phyloP scores from a whole-genome alignment of 2,888 invertebrate genomes.

The Trichogramma dendrolimi region DNA sequence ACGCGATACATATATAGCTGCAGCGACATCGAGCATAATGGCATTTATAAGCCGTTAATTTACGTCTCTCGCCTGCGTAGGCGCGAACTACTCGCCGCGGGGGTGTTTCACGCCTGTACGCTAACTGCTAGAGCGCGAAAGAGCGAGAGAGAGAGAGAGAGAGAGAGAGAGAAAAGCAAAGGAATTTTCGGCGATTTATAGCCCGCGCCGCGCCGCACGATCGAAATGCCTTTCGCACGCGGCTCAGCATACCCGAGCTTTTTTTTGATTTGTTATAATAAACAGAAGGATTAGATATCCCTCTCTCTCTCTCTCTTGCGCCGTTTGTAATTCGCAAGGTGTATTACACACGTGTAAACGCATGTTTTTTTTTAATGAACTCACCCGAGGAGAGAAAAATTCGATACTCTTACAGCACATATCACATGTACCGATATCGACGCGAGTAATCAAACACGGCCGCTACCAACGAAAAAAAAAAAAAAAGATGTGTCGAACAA shows the following conservation, averaged over 20 bases:
- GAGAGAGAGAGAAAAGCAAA: slow-evolving; percentile 19
- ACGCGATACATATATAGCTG: too few relatives aligned
- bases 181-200: slow-evolving; percentile 45
- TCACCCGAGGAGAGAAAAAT: too few relatives aligned
- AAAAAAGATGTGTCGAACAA: too few relatives aligned
- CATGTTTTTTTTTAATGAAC: too few relatives aligned
- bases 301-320: neutral
- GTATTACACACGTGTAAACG: too few relatives aligned
- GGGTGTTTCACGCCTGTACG: too few relatives aligned
- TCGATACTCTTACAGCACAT: too few relatives aligned
- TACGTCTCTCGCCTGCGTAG: slow-evolving; percentile 35
- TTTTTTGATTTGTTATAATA: slow-evolving; percentile 36
- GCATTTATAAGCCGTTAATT: slow-evolving; percentile 43
- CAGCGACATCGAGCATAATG: slow-evolving; percentile 31
- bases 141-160: slow-evolving; percentile 17
- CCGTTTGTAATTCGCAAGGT: neutral
- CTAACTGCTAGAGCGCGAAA: too few relatives aligned
- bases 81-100: too few relatives aligned
- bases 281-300: slow-evolving; percentile 36
- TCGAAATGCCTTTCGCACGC: slow-evolving; percentile 29
- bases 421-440: too few relatives aligned
- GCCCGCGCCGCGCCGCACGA: slow-evolving; percentile 5
- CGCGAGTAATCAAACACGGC: too few relatives aligned
- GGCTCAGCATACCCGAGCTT: slow-evolving; percentile 33
- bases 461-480: too few relatives aligned